Percentiles rank a stretch among this genome's conserved stretches.
These are phyloP conservation scores for Oryctolagus cuniculus DNA, from an alignment of 2,113 vertebrate genomes.

Conservation along the genomic window mOryCun1.1 NC_091453.1:82013001-82013500, in stretches of 20 bases:
- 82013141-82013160: no score
- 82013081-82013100: no score
- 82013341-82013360: background rate
- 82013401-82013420: background rate
- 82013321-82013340: background rate
- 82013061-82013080: no score
- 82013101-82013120: no score
- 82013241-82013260: background rate
- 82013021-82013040: no score
- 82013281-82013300: background rate
- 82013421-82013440: constrained; percentile 1
- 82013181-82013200: no score
- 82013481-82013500: background rate
- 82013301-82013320: background rate
- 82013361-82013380: background rate
- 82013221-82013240: background rate
- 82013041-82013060: no score
- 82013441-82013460: background rate
- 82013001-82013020: no score
- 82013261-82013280: background rate
- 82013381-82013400: background rate
- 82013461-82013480: background rate
- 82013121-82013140: no score
- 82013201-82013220: background rate
- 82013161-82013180: no score